Evolutionary conservation across 2,797 vertebrate species (phyloP).

Genomic region (Margarornis squamiger): DNA sequence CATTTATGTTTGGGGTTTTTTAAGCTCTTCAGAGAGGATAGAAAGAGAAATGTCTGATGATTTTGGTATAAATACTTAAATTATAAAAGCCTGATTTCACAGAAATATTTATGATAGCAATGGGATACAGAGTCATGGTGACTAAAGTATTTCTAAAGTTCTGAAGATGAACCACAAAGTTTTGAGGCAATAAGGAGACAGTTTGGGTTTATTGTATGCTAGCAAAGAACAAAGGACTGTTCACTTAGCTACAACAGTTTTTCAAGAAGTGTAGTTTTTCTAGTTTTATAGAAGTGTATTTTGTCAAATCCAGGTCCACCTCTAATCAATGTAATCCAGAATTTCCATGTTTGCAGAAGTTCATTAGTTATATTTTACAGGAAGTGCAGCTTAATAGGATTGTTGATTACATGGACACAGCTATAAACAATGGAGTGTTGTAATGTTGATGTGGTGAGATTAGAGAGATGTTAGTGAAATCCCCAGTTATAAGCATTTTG

Average conservation of each 20-base stretch:
- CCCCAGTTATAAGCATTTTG: background rate
- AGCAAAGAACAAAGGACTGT: background rate
- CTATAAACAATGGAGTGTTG: background rate
- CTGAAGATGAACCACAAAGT: background rate
- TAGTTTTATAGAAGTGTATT: background rate
- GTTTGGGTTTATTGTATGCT: background rate
- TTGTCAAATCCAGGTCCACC: background rate
- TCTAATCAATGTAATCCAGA: background rate
- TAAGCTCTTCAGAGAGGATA: background rate
- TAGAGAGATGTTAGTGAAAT: background rate
- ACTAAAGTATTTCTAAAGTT: background rate
- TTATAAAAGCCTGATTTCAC: fast-evolving
- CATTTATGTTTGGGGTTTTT: background rate
- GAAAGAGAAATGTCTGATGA: background rate
- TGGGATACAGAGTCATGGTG: background rate
- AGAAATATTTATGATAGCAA: background rate
- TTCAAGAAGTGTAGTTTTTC: background rate
- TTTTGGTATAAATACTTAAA: background rate
- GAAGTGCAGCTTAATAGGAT: background rate
- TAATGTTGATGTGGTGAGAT: background rate
- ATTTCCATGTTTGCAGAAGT: background rate
- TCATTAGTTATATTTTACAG: background rate
- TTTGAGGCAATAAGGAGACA: background rate
- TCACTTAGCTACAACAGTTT: background rate
- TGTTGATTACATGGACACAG: background rate